phyloP scores from a whole-genome alignment of 2,888 invertebrate species.

The Ennomos fuscantarius region DNA sequence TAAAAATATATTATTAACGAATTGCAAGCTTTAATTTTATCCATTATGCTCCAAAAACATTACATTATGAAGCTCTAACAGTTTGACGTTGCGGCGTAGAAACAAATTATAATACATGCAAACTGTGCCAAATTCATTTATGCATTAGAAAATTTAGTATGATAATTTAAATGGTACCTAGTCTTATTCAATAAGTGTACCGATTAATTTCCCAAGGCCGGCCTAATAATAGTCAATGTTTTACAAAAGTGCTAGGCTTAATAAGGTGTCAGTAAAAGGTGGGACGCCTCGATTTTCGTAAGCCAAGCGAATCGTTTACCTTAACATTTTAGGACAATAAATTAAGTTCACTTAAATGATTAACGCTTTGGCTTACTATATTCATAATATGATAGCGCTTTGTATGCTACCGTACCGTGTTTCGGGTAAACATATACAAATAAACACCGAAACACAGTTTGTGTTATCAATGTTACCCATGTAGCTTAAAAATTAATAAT shows the following conservation, averaged over 20 bases:
- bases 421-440: too few relatives aligned
- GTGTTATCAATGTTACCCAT: too few relatives aligned
- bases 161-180: neutral
- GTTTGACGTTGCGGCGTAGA: too few relatives aligned
- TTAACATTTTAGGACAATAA: conserved; percentile 22
- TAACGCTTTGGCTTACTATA: conserved; percentile 32
- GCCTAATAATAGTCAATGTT: conserved; percentile 3
- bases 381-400: conserved; percentile 4
- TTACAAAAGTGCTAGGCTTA: conserved; percentile 1
- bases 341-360: conserved; percentile 15
- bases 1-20: too few relatives aligned
- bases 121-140: conserved; percentile 24
- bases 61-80: too few relatives aligned
- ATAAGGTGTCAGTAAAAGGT: conserved; percentile 11
- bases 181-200: neutral
- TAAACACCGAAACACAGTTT: too few relatives aligned
- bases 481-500: conserved; percentile 1
- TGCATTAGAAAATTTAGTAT: conserved; percentile 1
- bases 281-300: conserved; percentile 48
- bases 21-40: too few relatives aligned
- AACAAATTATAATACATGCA: neutral
- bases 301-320: conserved; percentile 18
- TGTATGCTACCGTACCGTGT: too few relatives aligned
- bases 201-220: conserved; percentile 6
- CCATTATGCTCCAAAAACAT: too few relatives aligned